Evolutionary conservation across 2,888 invertebrate genomes (phyloP).

Genomic region (Pediacus dermestoides): DNA sequence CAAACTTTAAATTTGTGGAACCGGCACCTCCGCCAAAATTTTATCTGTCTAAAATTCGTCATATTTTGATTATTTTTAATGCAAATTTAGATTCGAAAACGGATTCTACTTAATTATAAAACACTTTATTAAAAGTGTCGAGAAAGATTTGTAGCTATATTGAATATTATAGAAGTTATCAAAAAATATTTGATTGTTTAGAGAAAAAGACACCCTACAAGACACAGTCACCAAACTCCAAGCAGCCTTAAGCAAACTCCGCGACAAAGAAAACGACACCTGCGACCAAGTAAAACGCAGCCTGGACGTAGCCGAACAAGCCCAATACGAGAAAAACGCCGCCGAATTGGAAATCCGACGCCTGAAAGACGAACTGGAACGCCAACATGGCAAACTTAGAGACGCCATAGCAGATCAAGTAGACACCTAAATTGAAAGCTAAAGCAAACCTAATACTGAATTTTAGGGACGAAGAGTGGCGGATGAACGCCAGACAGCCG

Average conservation of each 20-base stretch:
- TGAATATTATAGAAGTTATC: conserved; percentile 2
- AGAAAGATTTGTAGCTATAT: too few relatives aligned
- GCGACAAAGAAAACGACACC: conserved; percentile 61
- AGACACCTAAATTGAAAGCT: conserved; percentile 1
- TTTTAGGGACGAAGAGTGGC: conserved; percentile 57
- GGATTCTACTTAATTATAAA: too few relatives aligned
- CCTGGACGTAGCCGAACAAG: conserved; percentile 69
- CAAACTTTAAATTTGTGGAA: neutral
- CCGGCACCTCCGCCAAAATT: too few relatives aligned
- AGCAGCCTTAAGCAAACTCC: conserved; percentile 59
- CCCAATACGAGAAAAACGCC: conserved; percentile 73
- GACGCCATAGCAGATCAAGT: conserved; percentile 74
- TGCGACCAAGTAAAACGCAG: conserved; percentile 64
- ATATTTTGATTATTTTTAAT: too few relatives aligned
- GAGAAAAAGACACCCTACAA: conserved; percentile 67
- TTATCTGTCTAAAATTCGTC: too few relatives aligned
- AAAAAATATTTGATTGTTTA: conserved; percentile 35
- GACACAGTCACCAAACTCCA: conserved; percentile 68
- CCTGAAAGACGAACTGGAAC: conserved; percentile 71
- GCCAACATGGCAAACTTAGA: conserved; percentile 71
- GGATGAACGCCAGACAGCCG: conserved; percentile 69
- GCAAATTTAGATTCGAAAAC: too few relatives aligned
- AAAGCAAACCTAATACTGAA: too few relatives aligned
- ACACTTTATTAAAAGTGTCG: too few relatives aligned
- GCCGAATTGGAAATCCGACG: conserved; percentile 73